A percentile compares a stretch with the other conserved stretches of the same genome.
phyloP scores from a whole-genome alignment of 2,797 vertebrate genomes.

The Macropodus opercularis region DNA sequence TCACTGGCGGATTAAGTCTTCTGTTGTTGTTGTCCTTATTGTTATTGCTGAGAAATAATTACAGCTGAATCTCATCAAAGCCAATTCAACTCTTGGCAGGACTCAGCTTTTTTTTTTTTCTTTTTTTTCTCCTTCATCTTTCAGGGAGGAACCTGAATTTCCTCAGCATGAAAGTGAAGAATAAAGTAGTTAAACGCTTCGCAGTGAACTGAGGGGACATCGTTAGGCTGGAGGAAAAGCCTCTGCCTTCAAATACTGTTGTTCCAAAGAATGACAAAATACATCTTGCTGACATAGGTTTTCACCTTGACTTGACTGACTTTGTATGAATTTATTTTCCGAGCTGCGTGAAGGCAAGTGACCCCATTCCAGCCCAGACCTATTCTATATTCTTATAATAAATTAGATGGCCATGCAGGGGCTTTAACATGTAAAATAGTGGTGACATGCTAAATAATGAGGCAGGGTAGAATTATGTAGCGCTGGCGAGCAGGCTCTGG shows the following conservation, averaged over 20 bases:
- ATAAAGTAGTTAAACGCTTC: slow-evolving; percentile 65
- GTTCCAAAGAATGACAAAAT: slow-evolving; percentile 69
- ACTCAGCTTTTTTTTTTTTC: slow-evolving; percentile 58
- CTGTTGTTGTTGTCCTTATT: slow-evolving; percentile 84
- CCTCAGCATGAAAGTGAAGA: slow-evolving; percentile 65
- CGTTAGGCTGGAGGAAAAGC: slow-evolving; percentile 28
- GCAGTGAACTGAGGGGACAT: slow-evolving; percentile 29
- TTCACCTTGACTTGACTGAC: slow-evolving; percentile 88
- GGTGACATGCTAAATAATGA: slow-evolving; percentile 90
- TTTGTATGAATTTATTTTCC: slow-evolving; percentile 81
- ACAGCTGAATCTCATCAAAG: slow-evolving; percentile 85
- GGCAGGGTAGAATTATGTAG: slow-evolving; percentile 82
- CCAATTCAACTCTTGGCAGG: slow-evolving; percentile 83
- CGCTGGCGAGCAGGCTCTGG: slow-evolving; percentile 72
- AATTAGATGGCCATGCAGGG: slow-evolving; percentile 83
- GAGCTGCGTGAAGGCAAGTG: slow-evolving; percentile 73
- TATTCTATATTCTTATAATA: slow-evolving; percentile 84
- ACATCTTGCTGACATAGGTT: slow-evolving; percentile 78
- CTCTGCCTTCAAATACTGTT: slow-evolving; percentile 59
- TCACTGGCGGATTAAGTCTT: slow-evolving; percentile 85
- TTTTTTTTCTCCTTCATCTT: slow-evolving; percentile 34
- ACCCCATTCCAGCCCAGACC: slow-evolving; percentile 81
- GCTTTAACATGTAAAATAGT: slow-evolving; percentile 89
- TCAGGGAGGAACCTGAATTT: slow-evolving; percentile 68
- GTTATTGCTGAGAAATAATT: slow-evolving; percentile 85